phyloP scores from a whole-genome alignment of 1,140 invertebrate species.

The Sogatella furcifera region DNA sequence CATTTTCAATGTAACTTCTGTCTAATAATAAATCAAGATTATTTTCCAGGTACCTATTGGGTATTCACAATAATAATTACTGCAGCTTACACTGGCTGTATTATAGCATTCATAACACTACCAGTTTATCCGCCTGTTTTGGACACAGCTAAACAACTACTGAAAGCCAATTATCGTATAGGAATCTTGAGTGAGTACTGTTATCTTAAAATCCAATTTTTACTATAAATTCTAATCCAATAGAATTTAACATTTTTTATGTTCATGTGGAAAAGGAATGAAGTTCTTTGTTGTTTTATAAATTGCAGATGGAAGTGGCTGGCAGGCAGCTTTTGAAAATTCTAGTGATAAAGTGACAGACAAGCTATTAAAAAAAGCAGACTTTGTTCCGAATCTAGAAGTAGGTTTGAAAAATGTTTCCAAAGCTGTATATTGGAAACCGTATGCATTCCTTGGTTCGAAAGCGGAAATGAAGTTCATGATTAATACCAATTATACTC shows the following conservation, averaged over 20 bases:
- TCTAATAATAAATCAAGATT: too few species aligned
- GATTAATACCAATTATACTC: slow-evolving; percentile 52
- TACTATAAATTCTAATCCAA: too few species aligned
- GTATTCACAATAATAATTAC: slow-evolving; percentile 68
- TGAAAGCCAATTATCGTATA: slow-evolving; percentile 44
- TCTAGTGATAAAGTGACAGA: slow-evolving; percentile 38
- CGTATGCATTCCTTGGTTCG: slow-evolving; percentile 60
- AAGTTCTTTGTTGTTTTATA: too few species aligned
- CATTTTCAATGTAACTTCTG: too few species aligned
- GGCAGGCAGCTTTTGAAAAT: slow-evolving; percentile 54
- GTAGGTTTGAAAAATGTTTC: slow-evolving; percentile 56
- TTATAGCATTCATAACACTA: slow-evolving; percentile 66
- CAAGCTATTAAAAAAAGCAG: slow-evolving; percentile 48
- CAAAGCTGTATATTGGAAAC: slow-evolving; percentile 38
- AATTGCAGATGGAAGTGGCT: slow-evolving; percentile 49
- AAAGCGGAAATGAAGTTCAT: slow-evolving; percentile 52
- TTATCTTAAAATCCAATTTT: too few species aligned
- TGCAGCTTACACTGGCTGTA: slow-evolving; percentile 64
- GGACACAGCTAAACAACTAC: slow-evolving; percentile 48
- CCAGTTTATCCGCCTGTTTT: slow-evolving; percentile 55
- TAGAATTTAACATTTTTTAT: too few species aligned
- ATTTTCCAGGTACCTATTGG: slow-evolving; percentile 56
- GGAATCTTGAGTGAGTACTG: slow-evolving; percentile 47
- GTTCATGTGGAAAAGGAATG: too few species aligned
- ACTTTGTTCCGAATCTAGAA: slow-evolving; percentile 47